These are phyloP conservation scores for Lucifuga dentata DNA, from an alignment of 2,113 vertebrate genomes.

Conservation along the genomic window DNA sequence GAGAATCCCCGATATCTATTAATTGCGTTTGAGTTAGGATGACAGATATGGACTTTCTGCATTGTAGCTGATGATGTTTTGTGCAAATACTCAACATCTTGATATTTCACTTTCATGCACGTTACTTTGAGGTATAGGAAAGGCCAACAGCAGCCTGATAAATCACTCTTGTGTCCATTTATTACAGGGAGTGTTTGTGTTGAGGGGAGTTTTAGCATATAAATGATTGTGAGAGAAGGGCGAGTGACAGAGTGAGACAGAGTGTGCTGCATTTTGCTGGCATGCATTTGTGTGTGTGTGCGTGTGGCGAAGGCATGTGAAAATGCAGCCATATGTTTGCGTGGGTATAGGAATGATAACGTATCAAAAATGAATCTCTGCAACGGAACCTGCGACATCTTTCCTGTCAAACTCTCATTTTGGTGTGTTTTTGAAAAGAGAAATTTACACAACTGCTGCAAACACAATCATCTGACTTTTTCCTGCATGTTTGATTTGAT, in stretches of 20 bases:
- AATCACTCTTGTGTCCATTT: conserved; percentile 49
- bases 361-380: neutral
- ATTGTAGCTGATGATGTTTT: neutral
- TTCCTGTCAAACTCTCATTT: neutral
- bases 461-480: too few species aligned
- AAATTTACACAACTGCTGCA: neutral
- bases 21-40: conserved; percentile 18
- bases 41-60: too few species aligned
- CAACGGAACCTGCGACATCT: neutral
- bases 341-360: neutral
- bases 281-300: conserved; percentile 7
- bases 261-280: too few species aligned
- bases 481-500: too few species aligned
- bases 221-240: conserved; percentile 33
- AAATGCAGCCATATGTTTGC: neutral
- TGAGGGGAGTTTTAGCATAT: conserved; percentile 8
- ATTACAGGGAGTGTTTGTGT: conserved; percentile 35
- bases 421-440: neutral
- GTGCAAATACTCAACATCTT: conserved; percentile 4
- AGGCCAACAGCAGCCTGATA: conserved; percentile 50
- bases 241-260: conserved; percentile 9
- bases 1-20: neutral
- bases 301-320: neutral
- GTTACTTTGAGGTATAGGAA: conserved; percentile 42
- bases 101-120: conserved; percentile 41